These are phyloP conservation scores for Huso huso DNA, from an alignment of 2,797 vertebrate species.

Conservation along the genomic window DNA sequence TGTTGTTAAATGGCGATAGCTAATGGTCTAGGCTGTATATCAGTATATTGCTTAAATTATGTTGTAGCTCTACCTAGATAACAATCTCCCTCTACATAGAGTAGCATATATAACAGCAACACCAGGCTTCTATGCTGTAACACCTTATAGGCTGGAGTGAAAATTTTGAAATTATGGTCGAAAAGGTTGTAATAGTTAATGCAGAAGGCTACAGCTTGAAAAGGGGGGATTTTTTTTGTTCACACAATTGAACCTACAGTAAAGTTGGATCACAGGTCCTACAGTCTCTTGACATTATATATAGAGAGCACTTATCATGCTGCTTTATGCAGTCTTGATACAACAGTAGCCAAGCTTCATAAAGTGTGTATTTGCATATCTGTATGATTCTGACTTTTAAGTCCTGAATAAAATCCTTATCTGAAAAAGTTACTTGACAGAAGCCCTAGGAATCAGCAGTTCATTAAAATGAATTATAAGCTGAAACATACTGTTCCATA, in stretches of 20 bases:
- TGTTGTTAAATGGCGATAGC: too few species aligned
- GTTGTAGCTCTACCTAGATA: too few species aligned
- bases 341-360: conserved; percentile 15
- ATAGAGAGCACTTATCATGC: conserved; percentile 15
- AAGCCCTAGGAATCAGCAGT: conserved; percentile 15
- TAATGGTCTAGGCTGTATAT: too few species aligned
- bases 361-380: background rate
- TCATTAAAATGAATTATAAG: conserved; percentile 11
- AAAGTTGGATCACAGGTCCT: conserved; percentile 8
- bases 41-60: too few species aligned
- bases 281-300: conserved; percentile 6
- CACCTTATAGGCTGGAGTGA: too few species aligned
- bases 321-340: conserved; percentile 21
- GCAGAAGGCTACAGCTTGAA: conserved; percentile 13
- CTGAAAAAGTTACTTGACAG: conserved; percentile 7
- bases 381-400: conserved; percentile 12
- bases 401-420: conserved; percentile 35
- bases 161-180: too few species aligned
- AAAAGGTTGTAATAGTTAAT: too few species aligned
- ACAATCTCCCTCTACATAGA: too few species aligned
- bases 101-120: too few species aligned
- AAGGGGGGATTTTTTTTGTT: background rate
- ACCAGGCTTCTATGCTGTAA: too few species aligned
- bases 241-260: background rate
- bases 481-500: background rate